Evolutionary conservation across 2,888 invertebrate species (phyloP).

Genomic region (Poecilobothrus nobilitatus): DNA sequence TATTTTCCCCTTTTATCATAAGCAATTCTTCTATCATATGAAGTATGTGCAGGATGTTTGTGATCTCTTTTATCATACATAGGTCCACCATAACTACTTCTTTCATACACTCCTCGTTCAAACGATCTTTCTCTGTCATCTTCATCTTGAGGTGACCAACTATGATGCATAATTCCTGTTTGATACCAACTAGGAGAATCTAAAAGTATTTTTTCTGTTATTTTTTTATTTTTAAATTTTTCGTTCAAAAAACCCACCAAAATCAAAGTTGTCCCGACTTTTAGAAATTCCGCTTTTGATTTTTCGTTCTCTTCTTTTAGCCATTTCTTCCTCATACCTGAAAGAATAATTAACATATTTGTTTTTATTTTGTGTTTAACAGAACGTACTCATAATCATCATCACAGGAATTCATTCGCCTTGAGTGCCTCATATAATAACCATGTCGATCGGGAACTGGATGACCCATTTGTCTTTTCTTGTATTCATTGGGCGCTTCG

Average conservation of each 20-base stretch:
- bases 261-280: slow-evolving; percentile 42
- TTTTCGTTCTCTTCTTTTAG: slow-evolving; percentile 36
- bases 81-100: slow-evolving; percentile 43
- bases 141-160: slow-evolving; percentile 43
- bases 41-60: slow-evolving; percentile 26
- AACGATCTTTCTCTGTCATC: slow-evolving; percentile 37
- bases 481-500: slow-evolving; percentile 51
- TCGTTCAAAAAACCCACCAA: slow-evolving; percentile 29
- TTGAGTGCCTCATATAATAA: slow-evolving; percentile 47
- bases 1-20: slow-evolving; percentile 39
- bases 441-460: slow-evolving; percentile 34
- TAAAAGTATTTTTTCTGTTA: slow-evolving; percentile 16
- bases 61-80: slow-evolving; percentile 42
- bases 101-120: slow-evolving; percentile 41
- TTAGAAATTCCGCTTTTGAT: slow-evolving; percentile 38
- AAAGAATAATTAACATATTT: slow-evolving; percentile 16
- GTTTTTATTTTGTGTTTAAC: slow-evolving; percentile 18
- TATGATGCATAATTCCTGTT: slow-evolving; percentile 34
- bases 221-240: neutral
- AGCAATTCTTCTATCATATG: slow-evolving; percentile 33
- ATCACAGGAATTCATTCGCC: slow-evolving; percentile 55
- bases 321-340: slow-evolving; percentile 41
- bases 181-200: slow-evolving; percentile 43
- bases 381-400: slow-evolving; percentile 62
- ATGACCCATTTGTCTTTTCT: slow-evolving; percentile 37